Percentiles rank a stretch among this genome's conserved stretches.
Conservation (phyloP, 2,113 vertebrate genomes). For the Geothlypis trichas region DNA sequence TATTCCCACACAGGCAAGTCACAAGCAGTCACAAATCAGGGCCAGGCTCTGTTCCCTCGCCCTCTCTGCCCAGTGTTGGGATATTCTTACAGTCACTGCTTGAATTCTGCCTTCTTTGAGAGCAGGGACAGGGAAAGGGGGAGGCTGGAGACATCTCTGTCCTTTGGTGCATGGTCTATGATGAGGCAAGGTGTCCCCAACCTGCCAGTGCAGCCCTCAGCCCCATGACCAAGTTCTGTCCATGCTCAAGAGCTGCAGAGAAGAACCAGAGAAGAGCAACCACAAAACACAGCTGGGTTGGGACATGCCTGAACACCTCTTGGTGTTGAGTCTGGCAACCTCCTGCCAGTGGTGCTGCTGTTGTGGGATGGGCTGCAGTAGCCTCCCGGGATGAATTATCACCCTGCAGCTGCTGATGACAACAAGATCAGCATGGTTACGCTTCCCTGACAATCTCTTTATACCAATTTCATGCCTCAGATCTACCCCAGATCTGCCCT, state of each 20-base stretch:
- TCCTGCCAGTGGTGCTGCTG: not conserved
- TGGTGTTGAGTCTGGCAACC: not conserved
- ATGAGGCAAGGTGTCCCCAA: not conserved
- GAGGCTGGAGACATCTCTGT: not conserved
- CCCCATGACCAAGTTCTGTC: not conserved
- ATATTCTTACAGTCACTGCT: not conserved
- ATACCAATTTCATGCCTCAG: constrained; percentile 13
- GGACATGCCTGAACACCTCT: rapidly evolving
- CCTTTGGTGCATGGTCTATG: rapidly evolving
- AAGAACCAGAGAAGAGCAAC: not conserved
- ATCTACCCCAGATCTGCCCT: constrained; percentile 4
- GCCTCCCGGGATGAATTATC: not conserved
- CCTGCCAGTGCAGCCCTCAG: not conserved
- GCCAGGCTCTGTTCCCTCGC: not conserved
- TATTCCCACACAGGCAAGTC: not conserved
- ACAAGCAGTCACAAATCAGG: not conserved
- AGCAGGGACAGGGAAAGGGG: not conserved
- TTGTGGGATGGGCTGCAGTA: not conserved
- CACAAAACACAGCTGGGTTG: rapidly evolving
- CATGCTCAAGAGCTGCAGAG: rapidly evolving
- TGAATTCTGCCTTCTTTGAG: not conserved
- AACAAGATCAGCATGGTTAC: not conserved
- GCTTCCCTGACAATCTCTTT: constrained; percentile 10
- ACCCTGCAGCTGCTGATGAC: not conserved
- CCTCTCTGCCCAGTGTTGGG: not conserved